phyloP scores from a whole-genome alignment of 2,797 vertebrate species.

The Manis pentadactyla region DNA sequence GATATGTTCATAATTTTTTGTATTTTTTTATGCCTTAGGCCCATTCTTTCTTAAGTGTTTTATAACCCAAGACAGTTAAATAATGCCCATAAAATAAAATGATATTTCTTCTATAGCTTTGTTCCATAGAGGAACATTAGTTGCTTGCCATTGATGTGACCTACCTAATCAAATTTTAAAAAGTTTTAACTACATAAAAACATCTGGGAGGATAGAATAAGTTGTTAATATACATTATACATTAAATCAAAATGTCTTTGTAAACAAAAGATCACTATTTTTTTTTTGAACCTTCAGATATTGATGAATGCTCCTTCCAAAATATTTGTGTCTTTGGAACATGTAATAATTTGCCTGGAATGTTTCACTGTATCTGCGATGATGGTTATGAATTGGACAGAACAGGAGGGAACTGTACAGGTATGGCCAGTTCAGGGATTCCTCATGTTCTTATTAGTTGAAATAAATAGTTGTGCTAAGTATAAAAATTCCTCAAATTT shows the following conservation, averaged over 20 bases:
- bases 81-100: background rate
- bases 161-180: background rate
- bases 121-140: background rate
- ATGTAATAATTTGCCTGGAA: slow-evolving; percentile 91
- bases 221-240: background rate
- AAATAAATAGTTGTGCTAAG: background rate
- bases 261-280: background rate
- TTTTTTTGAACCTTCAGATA: slow-evolving; percentile 86
- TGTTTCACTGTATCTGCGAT: slow-evolving; percentile 91
- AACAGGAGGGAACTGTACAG: slow-evolving; percentile 92
- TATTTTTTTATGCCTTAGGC: background rate
- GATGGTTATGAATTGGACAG: slow-evolving; percentile 91
- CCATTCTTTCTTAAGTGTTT: background rate
- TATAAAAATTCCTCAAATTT: background rate
- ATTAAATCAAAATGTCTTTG: slow-evolving; percentile 26
- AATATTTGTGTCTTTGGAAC: slow-evolving; percentile 92
- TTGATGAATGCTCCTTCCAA: slow-evolving; percentile 91
- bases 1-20: background rate
- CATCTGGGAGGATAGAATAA: background rate
- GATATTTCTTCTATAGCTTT: background rate
- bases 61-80: background rate
- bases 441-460: background rate
- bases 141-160: background rate
- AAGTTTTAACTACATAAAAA: background rate
- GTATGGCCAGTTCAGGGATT: slow-evolving; percentile 75